A percentile compares a stretch with the other conserved stretches of the same genome.
Evolutionary conservation across 2,888 invertebrate genomes (phyloP).

Genomic region (Xestoiulus laeticollis): DNA sequence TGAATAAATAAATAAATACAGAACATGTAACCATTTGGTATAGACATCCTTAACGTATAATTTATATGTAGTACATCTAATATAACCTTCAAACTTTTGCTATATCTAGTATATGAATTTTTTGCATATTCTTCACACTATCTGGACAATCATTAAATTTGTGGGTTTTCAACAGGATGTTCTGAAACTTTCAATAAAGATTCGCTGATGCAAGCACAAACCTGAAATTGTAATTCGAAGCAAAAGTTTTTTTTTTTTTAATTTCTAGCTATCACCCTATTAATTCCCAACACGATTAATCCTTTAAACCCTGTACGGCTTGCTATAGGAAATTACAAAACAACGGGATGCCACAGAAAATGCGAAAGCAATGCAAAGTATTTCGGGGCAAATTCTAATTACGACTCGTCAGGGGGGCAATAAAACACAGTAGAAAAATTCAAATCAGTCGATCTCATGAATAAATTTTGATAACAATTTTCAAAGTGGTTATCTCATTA

Average conservation of each 20-base stretch:
- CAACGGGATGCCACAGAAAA: conserved; percentile 47
- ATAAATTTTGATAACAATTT: conserved; percentile 43
- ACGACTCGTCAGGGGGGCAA: conserved; percentile 36
- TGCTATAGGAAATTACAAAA: conserved; percentile 48
- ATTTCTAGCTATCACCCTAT: conserved; percentile 21
- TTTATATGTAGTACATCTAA: too few relatives aligned
- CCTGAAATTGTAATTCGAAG: neutral
- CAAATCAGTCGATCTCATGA: conserved; percentile 43
- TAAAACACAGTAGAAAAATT: conserved; percentile 31
- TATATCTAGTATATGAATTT: neutral
- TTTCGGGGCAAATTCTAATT: conserved; percentile 35
- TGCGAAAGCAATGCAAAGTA: conserved; percentile 45
- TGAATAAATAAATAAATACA: too few relatives aligned
- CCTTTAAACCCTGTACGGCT: conserved; percentile 29
- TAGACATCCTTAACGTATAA: too few relatives aligned
- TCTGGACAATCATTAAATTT: neutral
- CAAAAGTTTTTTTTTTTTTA: neutral
- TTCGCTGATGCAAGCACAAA: neutral
- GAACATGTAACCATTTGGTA: too few relatives aligned
- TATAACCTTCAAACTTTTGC: too few relatives aligned
- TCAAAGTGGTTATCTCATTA: conserved; percentile 41
- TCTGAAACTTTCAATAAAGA: neutral
- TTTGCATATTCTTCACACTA: neutral
- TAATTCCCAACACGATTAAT: conserved; percentile 43
- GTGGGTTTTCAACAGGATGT: neutral